Base-by-base conservation (phyloP, 2,113 vertebrate genomes). In the Lepus americanus region DNA sequence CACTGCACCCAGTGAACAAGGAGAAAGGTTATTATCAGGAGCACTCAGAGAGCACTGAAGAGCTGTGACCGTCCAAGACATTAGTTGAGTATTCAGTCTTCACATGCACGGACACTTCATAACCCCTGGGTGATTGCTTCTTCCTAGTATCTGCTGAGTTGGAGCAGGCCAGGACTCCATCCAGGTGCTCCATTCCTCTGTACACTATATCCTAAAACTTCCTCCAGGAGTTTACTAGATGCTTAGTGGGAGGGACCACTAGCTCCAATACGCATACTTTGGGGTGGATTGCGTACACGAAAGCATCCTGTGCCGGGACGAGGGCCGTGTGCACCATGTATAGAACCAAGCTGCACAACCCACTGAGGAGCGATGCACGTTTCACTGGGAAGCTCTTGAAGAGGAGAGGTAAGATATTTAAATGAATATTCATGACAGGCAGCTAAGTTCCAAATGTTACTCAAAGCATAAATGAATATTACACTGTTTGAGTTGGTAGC, bases 371-470 rank as follows among this genome's bases (percentile, higher is more conserved):
- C 0, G 76, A 27, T 53, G 16, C 8, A 23, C 13, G 63, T 64
- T 79, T 93, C 93, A 69, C 13, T 84, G 61, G 77, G 29, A 95
- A 92, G 82, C 72, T 59, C 8, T 67, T 95, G 73, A 94, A 70
- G 29, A 64, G 16, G 31, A 90, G 13, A 53, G 78, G 25, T 51
- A 90, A 90, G 77, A 81, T 59, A 90, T 79, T 81, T 88, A 88
- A 97, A 85, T 78, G 51, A 59, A 92, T 79, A 73, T 82, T 77
- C 25, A 59, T 19, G 31, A 78, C 13, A 92, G 4, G n/a, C 12
- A 82, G 23, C 14, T 85, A 53, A 82, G 82, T 79, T 88, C 27
- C 66, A 82, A 64, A 89, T 12, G 2, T 33, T 73, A 39, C 1
- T 63, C n/a, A 10, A n/a, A 25, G 4, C 78, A 82, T 74, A 70